A percentile compares a stretch with the other conserved stretches of the same genome.
These are phyloP conservation scores for Mayetiola destructor DNA, from an alignment of 2,888 invertebrate genomes.

Conservation along the genomic window DNA sequence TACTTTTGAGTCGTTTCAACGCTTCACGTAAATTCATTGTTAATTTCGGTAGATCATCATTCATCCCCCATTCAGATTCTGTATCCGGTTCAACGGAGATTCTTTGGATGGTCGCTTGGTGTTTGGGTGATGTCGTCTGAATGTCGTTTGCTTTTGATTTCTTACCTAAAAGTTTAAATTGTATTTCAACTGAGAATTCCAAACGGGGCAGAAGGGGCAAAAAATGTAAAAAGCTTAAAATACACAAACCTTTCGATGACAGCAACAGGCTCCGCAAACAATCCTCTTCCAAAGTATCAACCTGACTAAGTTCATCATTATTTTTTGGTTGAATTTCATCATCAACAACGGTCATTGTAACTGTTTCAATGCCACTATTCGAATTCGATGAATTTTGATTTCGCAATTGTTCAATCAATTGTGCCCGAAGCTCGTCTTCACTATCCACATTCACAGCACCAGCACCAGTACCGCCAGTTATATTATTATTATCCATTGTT, in stretches of 20 bases:
- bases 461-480: too few species aligned
- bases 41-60: slow-evolving; percentile 17
- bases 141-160: slow-evolving; percentile 16
- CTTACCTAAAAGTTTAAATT: slow-evolving; percentile 20
- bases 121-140: background rate
- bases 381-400: background rate
- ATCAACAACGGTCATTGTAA: background rate
- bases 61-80: slow-evolving; percentile 14
- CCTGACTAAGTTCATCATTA: slow-evolving; percentile 10
- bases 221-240: too few species aligned
- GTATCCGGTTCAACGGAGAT: background rate
- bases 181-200: too few species aligned
- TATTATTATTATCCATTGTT: background rate
- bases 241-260: slow-evolving; percentile 21
- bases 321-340: background rate
- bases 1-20: slow-evolving; percentile 25
- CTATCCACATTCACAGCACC: background rate
- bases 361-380: background rate
- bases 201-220: too few species aligned
- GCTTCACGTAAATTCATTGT: slow-evolving; percentile 29
- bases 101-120: background rate
- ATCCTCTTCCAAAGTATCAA: slow-evolving; percentile 21
- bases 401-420: background rate
- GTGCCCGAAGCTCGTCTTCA: background rate
- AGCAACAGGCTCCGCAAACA: slow-evolving; percentile 24